phyloP scores from a whole-genome alignment of 1,140 invertebrate species.

The Microplitis demolitor region DNA sequence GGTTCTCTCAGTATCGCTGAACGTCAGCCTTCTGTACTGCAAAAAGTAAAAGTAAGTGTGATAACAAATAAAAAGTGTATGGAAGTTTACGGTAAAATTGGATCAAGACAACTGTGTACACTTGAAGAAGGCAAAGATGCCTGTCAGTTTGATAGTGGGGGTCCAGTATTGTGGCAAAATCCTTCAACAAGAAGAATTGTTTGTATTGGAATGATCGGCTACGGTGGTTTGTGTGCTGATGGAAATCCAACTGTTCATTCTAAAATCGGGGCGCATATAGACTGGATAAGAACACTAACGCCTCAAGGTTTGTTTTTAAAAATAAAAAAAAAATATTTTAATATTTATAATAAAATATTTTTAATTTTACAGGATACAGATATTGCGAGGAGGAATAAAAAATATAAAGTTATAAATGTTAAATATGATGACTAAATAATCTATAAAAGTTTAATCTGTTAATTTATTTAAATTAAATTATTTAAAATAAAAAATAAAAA shows the following conservation, averaged over 20 bases:
- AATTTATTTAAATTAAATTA: no score
- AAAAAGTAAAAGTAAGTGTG: constrained; percentile 66
- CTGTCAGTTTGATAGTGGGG: constrained; percentile 75
- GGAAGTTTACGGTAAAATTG: constrained; percentile 39
- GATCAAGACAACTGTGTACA: constrained; percentile 70
- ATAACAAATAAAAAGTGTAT: constrained; percentile 62
- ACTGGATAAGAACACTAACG: constrained; percentile 59
- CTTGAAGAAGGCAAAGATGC: constrained; percentile 67
- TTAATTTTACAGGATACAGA: background rate
- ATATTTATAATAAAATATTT: background rate
- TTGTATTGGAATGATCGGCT: constrained; percentile 63
- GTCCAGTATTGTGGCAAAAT: constrained; percentile 68
- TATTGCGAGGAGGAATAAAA: background rate
- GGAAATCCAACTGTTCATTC: constrained; percentile 62
- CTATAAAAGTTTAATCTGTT: background rate
- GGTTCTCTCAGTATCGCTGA: constrained; percentile 66
- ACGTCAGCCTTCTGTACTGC: constrained; percentile 62
- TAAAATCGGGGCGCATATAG: constrained; percentile 57
- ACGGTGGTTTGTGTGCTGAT: constrained; percentile 61
- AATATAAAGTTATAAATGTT: background rate
- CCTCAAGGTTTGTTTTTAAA: constrained; percentile 44
- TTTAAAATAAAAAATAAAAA: no score
- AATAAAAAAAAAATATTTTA: background rate
- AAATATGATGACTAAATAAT: background rate
- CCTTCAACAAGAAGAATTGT: constrained; percentile 52